phyloP scores from a whole-genome alignment of 2,797 vertebrate species.

The Poeciliopsis presidionis region DNA sequence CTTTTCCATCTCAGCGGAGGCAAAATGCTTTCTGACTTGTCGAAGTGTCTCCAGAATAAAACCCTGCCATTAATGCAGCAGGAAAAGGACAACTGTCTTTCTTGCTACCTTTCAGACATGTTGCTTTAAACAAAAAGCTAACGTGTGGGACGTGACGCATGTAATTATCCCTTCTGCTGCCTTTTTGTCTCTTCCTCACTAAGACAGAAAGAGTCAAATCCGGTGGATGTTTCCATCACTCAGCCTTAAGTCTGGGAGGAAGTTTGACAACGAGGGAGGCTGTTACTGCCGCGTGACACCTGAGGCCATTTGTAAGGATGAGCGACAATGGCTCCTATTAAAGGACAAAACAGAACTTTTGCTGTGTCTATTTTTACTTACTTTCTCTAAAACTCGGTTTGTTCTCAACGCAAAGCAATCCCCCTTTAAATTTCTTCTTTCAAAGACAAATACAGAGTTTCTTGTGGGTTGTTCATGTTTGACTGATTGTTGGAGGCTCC shows the following conservation, averaged over 20 bases:
- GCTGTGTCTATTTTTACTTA: not conserved
- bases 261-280: conserved; percentile 14
- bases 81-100: conserved; percentile 20
- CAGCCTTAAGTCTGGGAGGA: conserved; percentile 4
- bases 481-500: not conserved
- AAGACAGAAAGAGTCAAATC: conserved; percentile 12
- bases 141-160: conserved; percentile 28
- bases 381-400: not conserved
- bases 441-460: not conserved
- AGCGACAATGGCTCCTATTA: not conserved
- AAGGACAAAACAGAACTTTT: conserved; percentile 10
- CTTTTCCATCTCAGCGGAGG: conserved; percentile 30
- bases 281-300: conserved; percentile 34
- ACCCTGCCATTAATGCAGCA: conserved; percentile 36
- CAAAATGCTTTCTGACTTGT: conserved; percentile 46
- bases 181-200: conserved; percentile 28
- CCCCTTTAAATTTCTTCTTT: not conserved
- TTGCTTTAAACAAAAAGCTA: conserved; percentile 15
- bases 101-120: conserved; percentile 16
- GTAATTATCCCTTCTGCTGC: conserved; percentile 39
- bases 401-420: not conserved
- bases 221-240: not conserved
- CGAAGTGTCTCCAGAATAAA: conserved; percentile 42
- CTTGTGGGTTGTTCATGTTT: not conserved
- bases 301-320: conserved; percentile 4